These are phyloP conservation scores for Sparus aurata DNA, from an alignment of 2,797 vertebrate genomes.

Conservation along the genomic window DNA sequence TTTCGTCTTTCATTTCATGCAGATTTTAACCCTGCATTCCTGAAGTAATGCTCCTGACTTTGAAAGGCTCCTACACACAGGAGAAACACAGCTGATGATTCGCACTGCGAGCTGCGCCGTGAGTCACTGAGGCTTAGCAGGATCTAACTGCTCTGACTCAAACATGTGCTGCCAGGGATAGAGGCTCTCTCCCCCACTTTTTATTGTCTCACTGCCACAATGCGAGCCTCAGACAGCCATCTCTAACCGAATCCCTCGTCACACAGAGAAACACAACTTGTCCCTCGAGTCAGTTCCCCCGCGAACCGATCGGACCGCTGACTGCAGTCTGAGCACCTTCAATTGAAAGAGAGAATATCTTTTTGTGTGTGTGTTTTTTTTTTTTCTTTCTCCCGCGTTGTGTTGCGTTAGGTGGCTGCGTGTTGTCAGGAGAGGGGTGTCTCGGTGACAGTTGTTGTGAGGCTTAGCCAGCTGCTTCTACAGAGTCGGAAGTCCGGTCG, in stretches of 20 bases:
- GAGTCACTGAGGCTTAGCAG: constrained; percentile 86
- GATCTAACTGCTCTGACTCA: constrained; percentile 84
- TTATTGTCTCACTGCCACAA: constrained; percentile 73
- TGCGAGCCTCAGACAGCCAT: constrained; percentile 73
- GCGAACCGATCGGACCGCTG: constrained; percentile 60
- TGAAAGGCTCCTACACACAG: constrained; percentile 80
- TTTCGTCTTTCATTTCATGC: constrained; percentile 66
- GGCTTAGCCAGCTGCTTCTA: constrained; percentile 75
- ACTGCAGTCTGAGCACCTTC: constrained; percentile 61
- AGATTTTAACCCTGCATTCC: constrained; percentile 74
- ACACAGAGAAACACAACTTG: constrained; percentile 58
- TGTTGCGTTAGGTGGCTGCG: constrained; percentile 56
- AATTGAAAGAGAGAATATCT: constrained; percentile 52
- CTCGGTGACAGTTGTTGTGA: constrained; percentile 79
- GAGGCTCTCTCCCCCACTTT: constrained; percentile 74
- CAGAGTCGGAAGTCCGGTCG: constrained; percentile 58
- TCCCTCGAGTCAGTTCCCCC: constrained; percentile 57
- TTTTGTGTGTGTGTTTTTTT: neutral
- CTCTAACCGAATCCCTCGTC: constrained; percentile 58
- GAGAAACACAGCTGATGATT: constrained; percentile 79
- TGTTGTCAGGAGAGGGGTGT: constrained; percentile 68
- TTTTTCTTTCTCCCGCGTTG: constrained; percentile 75
- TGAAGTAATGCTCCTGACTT: constrained; percentile 78
- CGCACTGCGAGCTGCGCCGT: constrained; percentile 79
- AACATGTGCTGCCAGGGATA: constrained; percentile 79